A percentile compares a stretch with the other conserved stretches of the same genome.
phyloP scores from a whole-genome alignment of 2,797 vertebrate genomes.

The Staurois parvus region DNA sequence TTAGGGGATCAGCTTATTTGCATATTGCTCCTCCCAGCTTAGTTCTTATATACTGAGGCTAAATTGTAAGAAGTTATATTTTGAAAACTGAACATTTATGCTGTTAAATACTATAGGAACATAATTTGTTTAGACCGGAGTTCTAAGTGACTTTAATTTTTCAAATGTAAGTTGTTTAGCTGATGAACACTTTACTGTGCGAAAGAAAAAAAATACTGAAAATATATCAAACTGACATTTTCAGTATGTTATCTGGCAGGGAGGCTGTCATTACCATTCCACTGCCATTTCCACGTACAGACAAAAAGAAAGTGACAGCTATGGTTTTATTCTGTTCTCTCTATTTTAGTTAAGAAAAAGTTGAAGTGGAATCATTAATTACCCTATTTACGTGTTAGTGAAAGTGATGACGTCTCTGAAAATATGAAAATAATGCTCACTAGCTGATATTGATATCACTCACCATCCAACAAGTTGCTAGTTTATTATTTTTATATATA shows the following conservation, averaged over 20 bases:
- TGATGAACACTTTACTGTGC: neutral
- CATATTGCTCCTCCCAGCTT: too few species aligned
- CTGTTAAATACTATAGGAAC: too few species aligned
- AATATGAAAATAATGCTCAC: too few species aligned
- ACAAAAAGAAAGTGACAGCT: neutral
- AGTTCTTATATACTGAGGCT: too few species aligned
- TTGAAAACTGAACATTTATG: too few species aligned
- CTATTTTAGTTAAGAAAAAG: neutral
- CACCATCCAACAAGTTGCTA: too few species aligned
- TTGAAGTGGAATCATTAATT: neutral
- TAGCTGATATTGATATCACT: too few species aligned
- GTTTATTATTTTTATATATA: too few species aligned
- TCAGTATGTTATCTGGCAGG: constrained; percentile 15
- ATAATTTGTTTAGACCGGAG: too few species aligned
- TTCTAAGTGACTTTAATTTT: neutral
- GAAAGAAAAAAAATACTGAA: neutral
- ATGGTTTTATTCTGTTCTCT: neutral
- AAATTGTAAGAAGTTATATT: too few species aligned
- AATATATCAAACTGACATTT: constrained; percentile 18
- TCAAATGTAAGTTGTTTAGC: neutral
- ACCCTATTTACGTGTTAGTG: neutral
- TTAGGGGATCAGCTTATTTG: too few species aligned
- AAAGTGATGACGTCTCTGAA: constrained; percentile 10
- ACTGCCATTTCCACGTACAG: neutral
- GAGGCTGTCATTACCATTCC: constrained; percentile 4